Evolutionary conservation across 2,797 vertebrate genomes (phyloP).

Genomic region (Limnodromus scolopaceus): DNA sequence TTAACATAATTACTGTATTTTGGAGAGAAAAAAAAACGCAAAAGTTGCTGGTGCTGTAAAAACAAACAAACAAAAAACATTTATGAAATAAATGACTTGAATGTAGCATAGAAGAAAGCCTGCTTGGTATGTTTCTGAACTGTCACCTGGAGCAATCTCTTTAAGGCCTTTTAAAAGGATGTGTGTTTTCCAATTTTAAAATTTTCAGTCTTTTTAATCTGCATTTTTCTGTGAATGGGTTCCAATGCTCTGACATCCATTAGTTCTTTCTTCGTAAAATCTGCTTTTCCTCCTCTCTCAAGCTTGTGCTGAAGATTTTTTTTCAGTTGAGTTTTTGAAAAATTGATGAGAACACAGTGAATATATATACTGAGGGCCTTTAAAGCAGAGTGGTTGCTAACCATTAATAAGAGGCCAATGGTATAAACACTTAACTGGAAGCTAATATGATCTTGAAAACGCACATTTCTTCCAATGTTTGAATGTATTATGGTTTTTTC

Average conservation of each 20-base stretch:
- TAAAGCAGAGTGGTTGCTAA: background rate
- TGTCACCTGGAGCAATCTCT: background rate
- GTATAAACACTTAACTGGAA: background rate
- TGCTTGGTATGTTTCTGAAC: background rate
- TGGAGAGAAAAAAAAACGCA: background rate
- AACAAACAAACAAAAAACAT: background rate
- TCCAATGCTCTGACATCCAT: background rate
- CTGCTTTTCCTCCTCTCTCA: background rate
- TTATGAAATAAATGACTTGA: background rate
- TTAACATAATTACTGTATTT: background rate
- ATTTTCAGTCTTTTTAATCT: background rate
- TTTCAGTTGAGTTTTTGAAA: background rate
- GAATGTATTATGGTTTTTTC: background rate
- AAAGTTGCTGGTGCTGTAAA: background rate
- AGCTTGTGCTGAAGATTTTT: background rate
- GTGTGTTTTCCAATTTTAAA: background rate
- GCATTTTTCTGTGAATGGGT: background rate
- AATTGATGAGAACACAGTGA: background rate
- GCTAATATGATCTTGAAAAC: background rate
- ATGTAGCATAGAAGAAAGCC: background rate
- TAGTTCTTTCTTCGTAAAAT: background rate
- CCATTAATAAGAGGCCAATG: background rate
- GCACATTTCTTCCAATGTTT: background rate
- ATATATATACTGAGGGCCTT: background rate
- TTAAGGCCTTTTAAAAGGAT: background rate